Percentiles rank a stretch among this genome's conserved stretches.
These are phyloP conservation scores for Onychostoma macrolepis DNA, from an alignment of 2,113 vertebrate genomes.

Conservation along the genomic window DNA sequence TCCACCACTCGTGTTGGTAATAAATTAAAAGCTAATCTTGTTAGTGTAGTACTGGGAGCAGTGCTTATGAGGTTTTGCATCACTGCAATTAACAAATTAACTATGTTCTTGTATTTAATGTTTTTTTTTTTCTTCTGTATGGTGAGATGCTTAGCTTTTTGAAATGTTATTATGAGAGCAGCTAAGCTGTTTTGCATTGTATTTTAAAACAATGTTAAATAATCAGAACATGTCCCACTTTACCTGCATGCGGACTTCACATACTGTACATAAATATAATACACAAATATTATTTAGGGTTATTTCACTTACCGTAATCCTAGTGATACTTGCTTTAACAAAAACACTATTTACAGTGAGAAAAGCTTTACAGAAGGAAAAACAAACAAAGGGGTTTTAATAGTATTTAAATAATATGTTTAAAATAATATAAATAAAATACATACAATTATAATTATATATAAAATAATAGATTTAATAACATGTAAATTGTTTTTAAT, in stretches of 20 bases:
- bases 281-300: too few species aligned
- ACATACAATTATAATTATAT: too few species aligned
- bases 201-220: background rate
- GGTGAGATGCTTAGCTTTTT: background rate
- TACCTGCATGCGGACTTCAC: background rate
- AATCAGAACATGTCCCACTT: background rate
- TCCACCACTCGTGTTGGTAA: conserved; percentile 5
- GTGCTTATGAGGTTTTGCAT: conserved; percentile 26
- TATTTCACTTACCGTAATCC: too few species aligned
- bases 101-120: conserved; percentile 9
- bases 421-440: too few species aligned
- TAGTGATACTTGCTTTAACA: too few species aligned
- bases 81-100: conserved; percentile 31
- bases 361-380: too few species aligned
- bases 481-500: background rate
- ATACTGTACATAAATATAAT: background rate
- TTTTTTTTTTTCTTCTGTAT: background rate
- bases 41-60: conserved; percentile 30
- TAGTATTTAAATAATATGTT: too few species aligned
- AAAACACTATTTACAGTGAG: too few species aligned
- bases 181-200: background rate
- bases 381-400: too few species aligned
- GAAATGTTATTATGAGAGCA: background rate
- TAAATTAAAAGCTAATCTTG: conserved; percentile 41
- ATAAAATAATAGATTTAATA: too few species aligned